These are phyloP conservation scores for Drosophila bipectinata DNA, from an alignment of 1,140 invertebrate genomes.

Conservation along the genomic window DNA sequence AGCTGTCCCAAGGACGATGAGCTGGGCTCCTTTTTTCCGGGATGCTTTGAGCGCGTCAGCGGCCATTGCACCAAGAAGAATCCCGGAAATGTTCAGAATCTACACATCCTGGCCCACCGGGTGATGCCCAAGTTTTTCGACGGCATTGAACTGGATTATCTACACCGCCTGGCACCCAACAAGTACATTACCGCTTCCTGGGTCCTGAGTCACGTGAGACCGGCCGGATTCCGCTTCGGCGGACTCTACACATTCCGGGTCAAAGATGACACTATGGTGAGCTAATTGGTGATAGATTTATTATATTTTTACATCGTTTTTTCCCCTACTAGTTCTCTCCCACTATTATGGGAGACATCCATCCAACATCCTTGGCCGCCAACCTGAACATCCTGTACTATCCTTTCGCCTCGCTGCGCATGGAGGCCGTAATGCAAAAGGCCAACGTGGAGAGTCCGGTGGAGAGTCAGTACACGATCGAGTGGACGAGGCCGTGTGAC, in stretches of 20 bases:
- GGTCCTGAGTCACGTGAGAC: constrained; percentile 68
- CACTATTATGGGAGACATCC: constrained; percentile 74
- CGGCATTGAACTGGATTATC: constrained; percentile 75
- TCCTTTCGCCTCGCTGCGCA: constrained; percentile 64
- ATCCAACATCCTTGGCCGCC: constrained; percentile 73
- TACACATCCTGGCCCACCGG: constrained; percentile 68
- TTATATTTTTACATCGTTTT: background rate
- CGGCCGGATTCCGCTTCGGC: constrained; percentile 77
- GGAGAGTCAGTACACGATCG: constrained; percentile 67
- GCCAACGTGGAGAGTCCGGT: constrained; percentile 37
- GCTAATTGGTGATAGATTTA: constrained; percentile 47
- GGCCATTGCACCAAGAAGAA: constrained; percentile 59
- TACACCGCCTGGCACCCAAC: constrained; percentile 68
- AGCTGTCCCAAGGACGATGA: constrained; percentile 43
- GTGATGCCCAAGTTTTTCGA: constrained; percentile 81
- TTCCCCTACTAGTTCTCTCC: constrained; percentile 63
- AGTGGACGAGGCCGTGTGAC: constrained; percentile 62
- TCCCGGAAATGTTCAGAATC: constrained; percentile 72
- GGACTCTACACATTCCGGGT: constrained; percentile 72
- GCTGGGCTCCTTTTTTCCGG: constrained; percentile 52
- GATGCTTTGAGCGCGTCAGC: constrained; percentile 56
- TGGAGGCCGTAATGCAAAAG: constrained; percentile 72
- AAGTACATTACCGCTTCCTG: constrained; percentile 69
- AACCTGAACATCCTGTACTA: constrained; percentile 76
- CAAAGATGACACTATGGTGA: constrained; percentile 71